Percentiles rank a stretch among this genome's conserved stretches.
These are phyloP conservation scores for Phorcus lineatus DNA, from an alignment of 2,888 invertebrate genomes.

Conservation along the genomic window DNA sequence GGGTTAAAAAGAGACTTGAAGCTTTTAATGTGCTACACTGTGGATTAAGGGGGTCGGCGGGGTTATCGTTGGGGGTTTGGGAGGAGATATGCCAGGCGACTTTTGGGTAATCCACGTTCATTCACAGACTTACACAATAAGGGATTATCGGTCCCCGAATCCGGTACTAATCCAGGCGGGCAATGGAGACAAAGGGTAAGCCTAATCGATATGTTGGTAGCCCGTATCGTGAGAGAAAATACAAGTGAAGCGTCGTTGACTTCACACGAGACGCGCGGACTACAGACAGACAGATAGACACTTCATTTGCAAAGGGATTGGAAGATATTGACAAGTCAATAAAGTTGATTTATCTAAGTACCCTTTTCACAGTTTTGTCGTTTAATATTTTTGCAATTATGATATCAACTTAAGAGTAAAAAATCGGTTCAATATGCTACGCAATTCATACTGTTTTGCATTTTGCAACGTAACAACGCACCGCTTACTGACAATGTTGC, in stretches of 20 bases:
- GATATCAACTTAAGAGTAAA: no score
- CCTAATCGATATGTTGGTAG: no score
- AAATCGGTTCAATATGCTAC: no score
- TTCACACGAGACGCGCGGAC: no score
- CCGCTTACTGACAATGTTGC: no score
- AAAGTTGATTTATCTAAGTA: no score
- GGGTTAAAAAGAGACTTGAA: not conserved
- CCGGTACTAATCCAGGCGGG: not conserved
- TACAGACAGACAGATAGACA: not conserved
- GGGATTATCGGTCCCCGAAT: not conserved
- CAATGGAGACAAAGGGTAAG: not conserved
- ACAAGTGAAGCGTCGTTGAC: no score
- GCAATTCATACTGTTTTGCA: no score
- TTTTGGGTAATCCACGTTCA: not conserved
- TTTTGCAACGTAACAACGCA: no score
- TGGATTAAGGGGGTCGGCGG: not conserved
- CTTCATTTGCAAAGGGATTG: not conserved
- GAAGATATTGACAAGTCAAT: not conserved
- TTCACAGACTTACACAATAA: conserved; percentile 1
- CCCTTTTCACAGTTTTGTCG: no score
- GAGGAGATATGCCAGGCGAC: not conserved
- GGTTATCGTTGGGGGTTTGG: not conserved
- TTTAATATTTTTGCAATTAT: no score
- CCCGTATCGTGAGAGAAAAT: no score
- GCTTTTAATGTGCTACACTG: not conserved